Base-by-base conservation (phyloP, 2,797 vertebrate genomes). In the Megaceryle alcyon region DNA sequence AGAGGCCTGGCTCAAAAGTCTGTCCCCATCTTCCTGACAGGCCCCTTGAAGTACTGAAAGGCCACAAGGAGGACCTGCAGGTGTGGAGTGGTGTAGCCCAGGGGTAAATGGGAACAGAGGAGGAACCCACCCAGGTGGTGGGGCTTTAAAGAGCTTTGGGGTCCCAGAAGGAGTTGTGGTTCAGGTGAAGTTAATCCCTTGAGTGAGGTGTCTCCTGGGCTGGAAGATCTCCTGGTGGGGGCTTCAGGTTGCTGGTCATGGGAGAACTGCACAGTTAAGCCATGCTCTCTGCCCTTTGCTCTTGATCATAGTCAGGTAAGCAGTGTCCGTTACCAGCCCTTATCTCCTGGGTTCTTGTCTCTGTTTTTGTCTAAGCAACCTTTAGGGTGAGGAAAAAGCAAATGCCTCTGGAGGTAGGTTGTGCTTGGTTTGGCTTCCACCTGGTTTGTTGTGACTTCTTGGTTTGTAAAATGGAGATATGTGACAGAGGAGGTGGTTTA, bases 311-410 rank as follows among this genome's bases (percentile, higher is more conserved):
- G 48, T 29, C 14, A 81, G 7, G 14, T 68, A 77, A 87, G 49
- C 6, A n/a, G 10, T 2, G 2, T 64, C 43, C 22, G 1, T 33
- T 61, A 8, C 26, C 7, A 65, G 10, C 3, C 4, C 16, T 12
- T 2, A 6, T 14, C 7, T 64, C 25, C 61, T 78, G 54, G 5
- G 59, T 78, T 65, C 12, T 88, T 66, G 33, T 66, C 33, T 83
- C 48, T 48, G 4, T 76, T 75, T 86, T 61, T 23, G 44, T 51
- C 51, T 86, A 51, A 73, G 20, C 8, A 66, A 10, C 39, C 18
- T 65, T 46, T 54, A 64, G 26, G 14, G 33, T 56, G 14, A 48
- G 37, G 35, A 76, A 59, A 81, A 71, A 76, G 18, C 51, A 71
- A 72, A 35, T 61, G 7, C 8, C 14, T 71, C 35, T 88, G n/a